phyloP scores from a whole-genome alignment of 2,113 vertebrate genomes.

The Stegastes partitus region DNA sequence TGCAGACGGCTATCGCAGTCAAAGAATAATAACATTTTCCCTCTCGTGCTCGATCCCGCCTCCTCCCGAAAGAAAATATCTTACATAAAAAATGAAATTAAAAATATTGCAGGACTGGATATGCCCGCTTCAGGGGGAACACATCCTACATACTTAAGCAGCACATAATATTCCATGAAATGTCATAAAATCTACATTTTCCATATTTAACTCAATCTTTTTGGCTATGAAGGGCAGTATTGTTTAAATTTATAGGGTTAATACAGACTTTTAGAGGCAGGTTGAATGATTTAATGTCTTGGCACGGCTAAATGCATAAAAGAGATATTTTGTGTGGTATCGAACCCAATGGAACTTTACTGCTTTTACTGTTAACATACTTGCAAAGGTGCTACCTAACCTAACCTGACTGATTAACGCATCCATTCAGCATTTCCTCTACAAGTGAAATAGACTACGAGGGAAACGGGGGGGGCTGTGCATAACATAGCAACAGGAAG shows the following conservation, averaged over 20 bases:
- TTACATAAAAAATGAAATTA: slow-evolving; percentile 19
- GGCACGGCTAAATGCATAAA: neutral
- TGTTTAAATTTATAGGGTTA: neutral
- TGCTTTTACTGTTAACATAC: neutral
- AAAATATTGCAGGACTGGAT: slow-evolving; percentile 20
- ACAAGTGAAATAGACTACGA: neutral
- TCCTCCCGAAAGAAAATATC: slow-evolving; percentile 3
- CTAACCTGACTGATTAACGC: neutral
- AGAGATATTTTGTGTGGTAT: neutral
- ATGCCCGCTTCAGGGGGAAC: neutral
- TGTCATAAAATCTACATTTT: neutral
- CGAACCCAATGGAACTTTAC: neutral
- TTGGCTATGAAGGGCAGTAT: neutral
- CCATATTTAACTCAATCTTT: neutral
- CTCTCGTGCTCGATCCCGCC: slow-evolving; percentile 14
- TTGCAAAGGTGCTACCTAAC: neutral
- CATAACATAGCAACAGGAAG: slow-evolving; percentile 7
- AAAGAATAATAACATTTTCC: slow-evolving; percentile 41
- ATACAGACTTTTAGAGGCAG: neutral
- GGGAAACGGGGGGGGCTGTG: neutral
- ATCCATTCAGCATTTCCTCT: neutral
- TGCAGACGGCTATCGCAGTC: slow-evolving; percentile 44
- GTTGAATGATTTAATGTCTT: slow-evolving; percentile 6
- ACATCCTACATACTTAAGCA: slow-evolving; percentile 9
- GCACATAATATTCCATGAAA: slow-evolving; percentile 1